phyloP scores from a whole-genome alignment of 1,140 invertebrate species.

The Ooceraea biroi region DNA sequence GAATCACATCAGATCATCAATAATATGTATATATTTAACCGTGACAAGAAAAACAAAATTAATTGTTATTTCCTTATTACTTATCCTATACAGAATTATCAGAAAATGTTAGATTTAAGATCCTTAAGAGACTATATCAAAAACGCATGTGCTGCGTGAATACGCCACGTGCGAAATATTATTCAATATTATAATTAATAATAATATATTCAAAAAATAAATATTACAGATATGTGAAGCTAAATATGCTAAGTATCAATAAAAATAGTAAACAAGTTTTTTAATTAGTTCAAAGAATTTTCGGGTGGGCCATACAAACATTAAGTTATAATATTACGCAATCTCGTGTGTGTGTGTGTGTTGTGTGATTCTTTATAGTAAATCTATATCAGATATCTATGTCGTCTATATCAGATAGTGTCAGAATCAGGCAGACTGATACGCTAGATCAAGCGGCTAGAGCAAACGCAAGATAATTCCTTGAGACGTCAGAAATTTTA shows the following conservation, averaged over 20 bases:
- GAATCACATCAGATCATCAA: neutral
- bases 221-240: neutral
- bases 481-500: conserved; percentile 57
- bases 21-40: neutral
- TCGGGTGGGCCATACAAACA: no score
- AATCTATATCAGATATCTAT: no score
- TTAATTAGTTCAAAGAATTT: no score
- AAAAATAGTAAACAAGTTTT: no score
- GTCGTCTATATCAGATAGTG: no score
- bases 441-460: neutral
- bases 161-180: neutral
- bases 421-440: neutral
- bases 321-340: no score
- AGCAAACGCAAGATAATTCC: neutral
- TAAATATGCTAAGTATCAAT: neutral
- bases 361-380: no score
- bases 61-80: neutral
- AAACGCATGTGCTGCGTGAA: neutral
- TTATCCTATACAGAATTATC: neutral
- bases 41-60: neutral
- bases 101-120: neutral
- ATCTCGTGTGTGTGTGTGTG: no score
- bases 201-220: conserved; percentile 7
- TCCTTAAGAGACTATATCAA: neutral
- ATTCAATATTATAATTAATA: neutral